Evolutionary conservation across 2,888 invertebrate genomes (phyloP), one percentile per base, ranked within the genome.

Genomic region (Bombylius discolor): DNA sequence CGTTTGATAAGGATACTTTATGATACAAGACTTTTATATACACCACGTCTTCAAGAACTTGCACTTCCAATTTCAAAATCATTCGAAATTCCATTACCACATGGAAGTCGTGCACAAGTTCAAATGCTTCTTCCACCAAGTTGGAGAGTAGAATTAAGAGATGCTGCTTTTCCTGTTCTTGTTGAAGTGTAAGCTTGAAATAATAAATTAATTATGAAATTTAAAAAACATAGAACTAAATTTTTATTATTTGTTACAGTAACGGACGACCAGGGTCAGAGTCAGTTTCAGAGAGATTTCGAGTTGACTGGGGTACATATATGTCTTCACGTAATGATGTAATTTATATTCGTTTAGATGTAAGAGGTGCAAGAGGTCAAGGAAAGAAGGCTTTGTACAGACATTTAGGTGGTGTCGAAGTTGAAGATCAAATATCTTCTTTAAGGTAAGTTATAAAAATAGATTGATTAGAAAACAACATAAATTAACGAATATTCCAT

Each of bases 231-330:
- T 31, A 48, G 7, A 9, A 3, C 5, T 51, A 51, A 23, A 23
- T 23, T 23, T 23, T 23, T 23, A 23, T 23, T 3, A 23, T 23
- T 23, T 23, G 23, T 8, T 36, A 11, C 12, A 91, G 92, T 51
- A 92, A 96, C 74, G 95, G 92, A 56, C 85, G 92, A 49, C 96
- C 96, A 1, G 92, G 92, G 47, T 88, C 90, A 64, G 91, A 92
- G 73, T 83, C 88, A 57, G 95, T 95, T 60, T 89, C 89, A 3
- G 90, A 94, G 64, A 81, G 85, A 73, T 95, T 91, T 76, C 76
- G 81, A 61, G 81, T 93, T 64, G 89, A 90, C 73, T 94, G 93
- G 91, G 90, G 91, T 59, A 89, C 92, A 44, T 94, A 93, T 76
- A 87, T 95, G 85, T 88, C 91, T 56, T 90, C 90, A 57, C 84